Conservation (phyloP, 2,797 vertebrate species). For the Naso thynnoides region DNA sequence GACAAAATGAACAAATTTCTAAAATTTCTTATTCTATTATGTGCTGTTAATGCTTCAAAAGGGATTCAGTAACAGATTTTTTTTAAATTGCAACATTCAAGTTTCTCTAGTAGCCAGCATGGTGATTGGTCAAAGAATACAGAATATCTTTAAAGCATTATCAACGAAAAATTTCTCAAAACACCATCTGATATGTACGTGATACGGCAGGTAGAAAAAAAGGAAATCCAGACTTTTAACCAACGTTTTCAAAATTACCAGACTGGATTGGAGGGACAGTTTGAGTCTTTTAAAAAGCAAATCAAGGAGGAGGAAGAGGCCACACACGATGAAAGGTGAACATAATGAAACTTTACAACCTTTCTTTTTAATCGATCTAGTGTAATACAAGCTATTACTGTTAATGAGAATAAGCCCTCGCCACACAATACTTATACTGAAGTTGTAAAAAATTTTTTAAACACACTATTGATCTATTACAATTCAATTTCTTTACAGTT, state of each 20-base stretch:
- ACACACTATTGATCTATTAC: constrained; percentile 52
- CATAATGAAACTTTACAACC: constrained; percentile 51
- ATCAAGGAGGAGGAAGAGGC: constrained; percentile 48
- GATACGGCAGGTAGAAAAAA: constrained; percentile 48
- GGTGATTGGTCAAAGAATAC: constrained; percentile 71
- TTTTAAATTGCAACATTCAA: constrained; percentile 74
- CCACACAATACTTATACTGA: constrained; percentile 56
- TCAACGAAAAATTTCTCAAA: constrained; percentile 38
- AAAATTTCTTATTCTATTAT: constrained; percentile 55
- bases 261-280: constrained; percentile 45
- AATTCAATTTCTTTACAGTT: constrained; percentile 39
- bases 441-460: constrained; percentile 63
- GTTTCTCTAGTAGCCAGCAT: constrained; percentile 76
- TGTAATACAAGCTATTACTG: constrained; percentile 63
- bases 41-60: constrained; percentile 46
- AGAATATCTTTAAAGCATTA: constrained; percentile 39
- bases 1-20: constrained; percentile 51
- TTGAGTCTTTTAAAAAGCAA: constrained; percentile 43
- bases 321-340: constrained; percentile 49
- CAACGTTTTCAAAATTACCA: constrained; percentile 34
- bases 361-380: constrained; percentile 35
- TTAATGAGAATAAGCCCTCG: constrained; percentile 56
- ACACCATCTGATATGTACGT: constrained; percentile 69
- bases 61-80: constrained; percentile 40
- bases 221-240: constrained; percentile 30